Evolutionary conservation across 2,888 invertebrate genomes (phyloP).

Genomic region (Cecidostiba fungosa): DNA sequence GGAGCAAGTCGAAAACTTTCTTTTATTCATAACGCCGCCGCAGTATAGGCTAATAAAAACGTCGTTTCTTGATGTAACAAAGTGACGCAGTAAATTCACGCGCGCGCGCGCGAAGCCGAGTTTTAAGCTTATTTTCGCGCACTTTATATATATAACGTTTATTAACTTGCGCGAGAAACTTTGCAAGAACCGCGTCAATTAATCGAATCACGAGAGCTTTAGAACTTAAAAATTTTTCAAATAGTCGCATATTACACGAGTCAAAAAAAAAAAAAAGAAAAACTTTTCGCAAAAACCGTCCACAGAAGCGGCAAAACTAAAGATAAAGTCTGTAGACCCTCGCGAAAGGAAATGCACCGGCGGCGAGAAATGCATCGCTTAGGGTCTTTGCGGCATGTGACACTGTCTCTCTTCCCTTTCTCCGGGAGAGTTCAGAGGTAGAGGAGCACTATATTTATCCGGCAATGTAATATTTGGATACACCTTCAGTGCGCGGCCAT

Average conservation of each 20-base stretch:
- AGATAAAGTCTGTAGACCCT: slow-evolving; percentile 45
- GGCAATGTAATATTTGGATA: slow-evolving; percentile 76
- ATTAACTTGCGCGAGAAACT: neutral
- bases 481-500: slow-evolving; percentile 68
- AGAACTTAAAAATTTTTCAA: neutral
- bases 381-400: slow-evolving; percentile 56
- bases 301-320: slow-evolving; percentile 40
- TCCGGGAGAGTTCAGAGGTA: slow-evolving; percentile 69
- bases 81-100: neutral
- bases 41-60: neutral
- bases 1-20: neutral
- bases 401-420: slow-evolving; percentile 58
- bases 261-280: too few species aligned
- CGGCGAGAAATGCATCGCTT: slow-evolving; percentile 24
- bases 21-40: slow-evolving; percentile 6
- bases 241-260: neutral
- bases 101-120: neutral
- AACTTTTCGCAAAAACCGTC: neutral
- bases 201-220: neutral
- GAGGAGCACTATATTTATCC: slow-evolving; percentile 75
- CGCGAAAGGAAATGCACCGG: slow-evolving; percentile 48
- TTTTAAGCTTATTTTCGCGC: neutral
- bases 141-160: neutral
- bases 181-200: neutral
- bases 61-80: neutral